Base-by-base conservation (phyloP, 2,888 invertebrate genomes). In the Coelinius sp. region DNA sequence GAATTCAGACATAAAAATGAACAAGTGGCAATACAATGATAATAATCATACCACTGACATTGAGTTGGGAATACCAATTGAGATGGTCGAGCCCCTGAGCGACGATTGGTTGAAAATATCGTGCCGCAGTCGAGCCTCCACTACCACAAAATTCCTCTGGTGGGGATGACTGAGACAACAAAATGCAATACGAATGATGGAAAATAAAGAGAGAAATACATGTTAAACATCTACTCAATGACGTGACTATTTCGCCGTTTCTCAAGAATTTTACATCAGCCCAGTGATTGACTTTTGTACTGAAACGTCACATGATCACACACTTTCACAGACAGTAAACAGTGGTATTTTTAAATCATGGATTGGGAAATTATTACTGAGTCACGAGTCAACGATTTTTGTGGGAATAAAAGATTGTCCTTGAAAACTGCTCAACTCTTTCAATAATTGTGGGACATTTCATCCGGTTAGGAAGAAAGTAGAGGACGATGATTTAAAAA, bases 211-310 rank as follows among this genome's bases (percentile, higher is more conserved):
- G 17, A 8, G 20, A 49, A 20, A 12, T 8, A 17, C 17, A 14
- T 6, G 5, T 20, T 49, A 17, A 20, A 49, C 46, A 49, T 4
- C 20, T 49, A 20, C 31, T 31, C 20, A 14, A 25, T 59, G 59
- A 59, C 59, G 59, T 35, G 59, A 59, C 31, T 12, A 7, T 59
- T 59, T 17, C 14, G 35, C 59, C 22, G 31, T 59, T 59, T 35
- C 59, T 17, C 12, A 31, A 59, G 31, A 14, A 14, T 25, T 59
- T 59, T 59, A 20, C 59, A 59, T 59, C 59, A 59, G 35, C 59
- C n/a, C 24, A 12, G 46, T 20, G 31, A 59, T 59, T 59, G 17
- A 59, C 35, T 17, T 59, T 49, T 49, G 46, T 10, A 49, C 17
- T 1, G 1, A n/a, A 5, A 31, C 59, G 59, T 59, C 59, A 59